These are phyloP conservation scores for Apis laboriosa DNA, from an alignment of 1,140 invertebrate genomes.

Conservation along the genomic window DNA sequence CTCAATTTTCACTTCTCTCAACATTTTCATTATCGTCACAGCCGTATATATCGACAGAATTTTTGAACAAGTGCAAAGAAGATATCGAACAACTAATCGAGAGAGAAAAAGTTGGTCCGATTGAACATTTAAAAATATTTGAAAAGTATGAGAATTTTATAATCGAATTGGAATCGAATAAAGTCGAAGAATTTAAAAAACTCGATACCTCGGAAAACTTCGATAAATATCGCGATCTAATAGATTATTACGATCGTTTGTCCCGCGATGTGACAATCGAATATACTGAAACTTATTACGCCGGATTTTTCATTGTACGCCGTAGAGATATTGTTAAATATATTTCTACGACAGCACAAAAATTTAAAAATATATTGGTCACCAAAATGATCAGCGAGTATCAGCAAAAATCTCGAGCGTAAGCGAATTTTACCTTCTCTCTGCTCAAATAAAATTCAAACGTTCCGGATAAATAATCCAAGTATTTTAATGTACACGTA, in stretches of 20 bases:
- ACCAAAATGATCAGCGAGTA: constrained; percentile 89
- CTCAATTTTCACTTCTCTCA: no score
- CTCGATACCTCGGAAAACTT: constrained; percentile 83
- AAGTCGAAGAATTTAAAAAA: constrained; percentile 86
- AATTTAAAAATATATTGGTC: constrained; percentile 87
- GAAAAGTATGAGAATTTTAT: constrained; percentile 91
- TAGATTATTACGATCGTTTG: constrained; percentile 85
- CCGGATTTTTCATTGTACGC: constrained; percentile 93
- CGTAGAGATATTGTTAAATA: constrained; percentile 89
- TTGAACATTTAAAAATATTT: constrained; percentile 87
- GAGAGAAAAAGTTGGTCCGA: constrained; percentile 87
- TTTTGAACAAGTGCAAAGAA: constrained; percentile 83
- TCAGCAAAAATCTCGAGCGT: constrained; percentile 89
- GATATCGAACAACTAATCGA: constrained; percentile 84
- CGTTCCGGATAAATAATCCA: background rate
- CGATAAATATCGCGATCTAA: constrained; percentile 85
- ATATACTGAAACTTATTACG: constrained; percentile 85
- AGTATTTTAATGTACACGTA: background rate
- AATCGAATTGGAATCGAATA: constrained; percentile 86
- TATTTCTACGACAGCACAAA: constrained; percentile 86
- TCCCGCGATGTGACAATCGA: constrained; percentile 84
- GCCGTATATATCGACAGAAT: constrained; percentile 86
- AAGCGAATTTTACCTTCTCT: constrained; percentile 66
- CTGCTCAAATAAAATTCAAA: no score
- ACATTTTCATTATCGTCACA: background rate